These are phyloP conservation scores for Actinia tenebrosa DNA, from an alignment of 64 coral and sea anemone genomes.

Conservation along the genomic window DNA sequence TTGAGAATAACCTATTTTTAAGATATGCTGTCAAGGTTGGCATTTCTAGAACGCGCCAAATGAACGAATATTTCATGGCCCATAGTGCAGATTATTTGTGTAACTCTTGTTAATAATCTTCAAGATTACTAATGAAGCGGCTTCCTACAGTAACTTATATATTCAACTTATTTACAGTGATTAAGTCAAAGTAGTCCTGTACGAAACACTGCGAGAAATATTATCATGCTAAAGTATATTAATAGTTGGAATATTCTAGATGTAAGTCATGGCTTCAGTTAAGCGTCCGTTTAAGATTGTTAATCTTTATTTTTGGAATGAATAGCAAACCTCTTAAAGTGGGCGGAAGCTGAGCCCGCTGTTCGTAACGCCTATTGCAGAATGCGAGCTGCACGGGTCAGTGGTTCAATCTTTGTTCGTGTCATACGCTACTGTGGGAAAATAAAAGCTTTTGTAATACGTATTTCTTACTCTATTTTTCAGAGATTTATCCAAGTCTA, in stretches of 20 bases:
- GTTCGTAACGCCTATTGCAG: not conserved
- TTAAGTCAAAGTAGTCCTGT: too few relatives aligned
- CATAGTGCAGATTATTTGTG: not conserved
- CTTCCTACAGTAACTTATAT: too few relatives aligned
- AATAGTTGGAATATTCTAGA: too few relatives aligned
- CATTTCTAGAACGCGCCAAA: too few relatives aligned
- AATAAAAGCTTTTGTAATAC: not conserved
- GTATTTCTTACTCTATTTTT: not conserved
- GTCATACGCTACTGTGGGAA: not conserved
- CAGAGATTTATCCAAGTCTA: slow-evolving; percentile 8
- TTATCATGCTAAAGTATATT: too few relatives aligned
- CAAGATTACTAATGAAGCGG: too few relatives aligned
- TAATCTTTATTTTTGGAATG: not conserved
- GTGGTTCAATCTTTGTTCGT: not conserved
- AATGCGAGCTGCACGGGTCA: not conserved
- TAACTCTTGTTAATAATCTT: not conserved
- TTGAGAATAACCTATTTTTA: too few relatives aligned
- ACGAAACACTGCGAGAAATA: too few relatives aligned
- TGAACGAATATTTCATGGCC: not conserved
- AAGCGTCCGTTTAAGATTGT: not conserved
- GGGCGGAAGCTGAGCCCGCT: not conserved
- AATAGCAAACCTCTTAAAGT: not conserved
- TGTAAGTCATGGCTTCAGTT: not conserved
- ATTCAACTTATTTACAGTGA: too few relatives aligned
- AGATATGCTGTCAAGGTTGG: too few relatives aligned